Evolutionary conservation across 2,888 invertebrate species (phyloP).

Genomic region (Vesta saturnalis): DNA sequence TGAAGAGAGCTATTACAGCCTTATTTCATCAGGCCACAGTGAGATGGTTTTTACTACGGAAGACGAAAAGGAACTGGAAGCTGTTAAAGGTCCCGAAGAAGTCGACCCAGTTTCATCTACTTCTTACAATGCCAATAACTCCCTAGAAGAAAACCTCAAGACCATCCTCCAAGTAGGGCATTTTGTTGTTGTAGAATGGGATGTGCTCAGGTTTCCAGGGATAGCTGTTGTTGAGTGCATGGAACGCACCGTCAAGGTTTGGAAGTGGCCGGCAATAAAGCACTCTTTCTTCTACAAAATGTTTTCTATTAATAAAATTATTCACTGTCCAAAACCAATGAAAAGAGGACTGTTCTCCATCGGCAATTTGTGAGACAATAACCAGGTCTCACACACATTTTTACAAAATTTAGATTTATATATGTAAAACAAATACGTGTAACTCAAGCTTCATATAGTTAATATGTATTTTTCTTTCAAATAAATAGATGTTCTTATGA

Average conservation of each 20-base stretch:
- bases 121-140: background rate
- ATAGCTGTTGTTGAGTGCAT: too few species aligned
- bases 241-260: background rate
- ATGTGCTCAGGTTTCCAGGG: background rate
- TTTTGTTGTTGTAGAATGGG: background rate
- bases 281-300: background rate
- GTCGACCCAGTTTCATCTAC: background rate
- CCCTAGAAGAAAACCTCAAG: too few species aligned
- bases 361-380: too few species aligned
- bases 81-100: too few species aligned
- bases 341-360: too few species aligned
- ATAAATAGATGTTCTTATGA: too few species aligned
- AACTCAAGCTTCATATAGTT: too few species aligned
- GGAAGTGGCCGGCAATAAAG: background rate
- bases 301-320: background rate
- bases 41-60: background rate
- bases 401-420: background rate
- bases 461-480: too few species aligned
- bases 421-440: too few species aligned
- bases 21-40: background rate
- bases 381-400: background rate
- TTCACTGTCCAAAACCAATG: background rate
- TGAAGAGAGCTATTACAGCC: too few species aligned
- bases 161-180: background rate
- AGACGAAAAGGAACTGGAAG: background rate